Evolutionary conservation across 2,113 vertebrate genomes (phyloP), one percentile per base, ranked within the genome.

Genomic region (Dipodomys spectabilis): DNA sequence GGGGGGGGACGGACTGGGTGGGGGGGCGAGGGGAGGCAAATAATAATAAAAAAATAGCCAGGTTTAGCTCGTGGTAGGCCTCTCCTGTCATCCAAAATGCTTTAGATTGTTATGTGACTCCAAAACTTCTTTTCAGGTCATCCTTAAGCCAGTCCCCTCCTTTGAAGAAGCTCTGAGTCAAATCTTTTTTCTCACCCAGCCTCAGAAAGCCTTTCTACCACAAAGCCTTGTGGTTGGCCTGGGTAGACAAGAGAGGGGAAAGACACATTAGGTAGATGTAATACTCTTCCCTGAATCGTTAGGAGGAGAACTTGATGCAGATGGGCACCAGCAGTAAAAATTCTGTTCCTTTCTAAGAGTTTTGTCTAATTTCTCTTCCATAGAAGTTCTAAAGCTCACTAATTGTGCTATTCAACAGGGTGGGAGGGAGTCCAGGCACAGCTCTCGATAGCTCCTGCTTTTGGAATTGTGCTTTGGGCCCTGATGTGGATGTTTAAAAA

Each of bases 181-280:
- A 62, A 19, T 53, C 68, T 25, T 49, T 69, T 81, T 83, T 44
- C 44, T 72, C 60, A 39, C 7, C 35, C 28, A n/a, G 44, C 32
- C 28, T 44, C 35, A 87, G 77, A 91, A 30, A 77, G 32, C 15
- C 18, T 6, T 68, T 64, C 49, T 3, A 6, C 72, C 3, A 0
- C 23, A 7, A 4, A 28, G 10, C 20, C 13, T 82, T 62, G 71
- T 67, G 32, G n/a, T 44, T 53, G 74, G 9, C 32, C 30, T 86
- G 32, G 22, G 44, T 5, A 49, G 0, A 10, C 0, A 3, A 12
- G 10, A 20, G 7, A 39, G 20, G 6, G 45, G 39, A 77, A 9
- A 93, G 10, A 3, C 35, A 15, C 5, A 32, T 28, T n/a, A 69
- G 44, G n/a, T 74, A 11, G 44, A 7, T 44, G 39, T 53, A 49